These are phyloP conservation scores for Anthrax anthrax DNA, from an alignment of 2,888 invertebrate species.

Conservation along the genomic window DNA sequence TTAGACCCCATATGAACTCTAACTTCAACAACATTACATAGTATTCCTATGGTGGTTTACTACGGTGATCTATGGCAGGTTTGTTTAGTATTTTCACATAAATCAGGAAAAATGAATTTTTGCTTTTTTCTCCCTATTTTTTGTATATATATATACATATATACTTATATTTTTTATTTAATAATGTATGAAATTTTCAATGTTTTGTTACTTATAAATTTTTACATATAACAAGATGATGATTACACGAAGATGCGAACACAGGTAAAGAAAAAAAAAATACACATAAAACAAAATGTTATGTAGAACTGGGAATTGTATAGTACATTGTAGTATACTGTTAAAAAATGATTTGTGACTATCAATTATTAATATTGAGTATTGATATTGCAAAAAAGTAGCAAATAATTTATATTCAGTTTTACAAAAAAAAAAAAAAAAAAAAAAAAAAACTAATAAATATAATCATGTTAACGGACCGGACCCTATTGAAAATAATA, in stretches of 20 bases:
- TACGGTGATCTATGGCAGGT: conserved; percentile 6
- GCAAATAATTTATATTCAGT: neutral
- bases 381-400: neutral
- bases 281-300: neutral
- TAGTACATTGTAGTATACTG: no score
- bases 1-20: conserved; percentile 5
- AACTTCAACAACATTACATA: neutral
- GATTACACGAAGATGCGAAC: neutral
- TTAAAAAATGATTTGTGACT: neutral
- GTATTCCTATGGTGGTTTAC: no score
- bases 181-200: no score
- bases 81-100: conserved; percentile 2
- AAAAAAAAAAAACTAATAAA: no score
- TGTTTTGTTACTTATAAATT: no score
- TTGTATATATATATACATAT: no score
- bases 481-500: no score
- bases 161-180: no score
- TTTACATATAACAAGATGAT: no score
- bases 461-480: no score
- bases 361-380: neutral
- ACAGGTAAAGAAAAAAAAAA: neutral
- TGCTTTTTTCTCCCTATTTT: neutral
- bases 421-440: no score
- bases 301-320: no score
- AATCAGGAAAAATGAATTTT: neutral